Base-by-base conservation (phyloP, 2,113 vertebrate species). In the Phaethornis superciliosus region DNA sequence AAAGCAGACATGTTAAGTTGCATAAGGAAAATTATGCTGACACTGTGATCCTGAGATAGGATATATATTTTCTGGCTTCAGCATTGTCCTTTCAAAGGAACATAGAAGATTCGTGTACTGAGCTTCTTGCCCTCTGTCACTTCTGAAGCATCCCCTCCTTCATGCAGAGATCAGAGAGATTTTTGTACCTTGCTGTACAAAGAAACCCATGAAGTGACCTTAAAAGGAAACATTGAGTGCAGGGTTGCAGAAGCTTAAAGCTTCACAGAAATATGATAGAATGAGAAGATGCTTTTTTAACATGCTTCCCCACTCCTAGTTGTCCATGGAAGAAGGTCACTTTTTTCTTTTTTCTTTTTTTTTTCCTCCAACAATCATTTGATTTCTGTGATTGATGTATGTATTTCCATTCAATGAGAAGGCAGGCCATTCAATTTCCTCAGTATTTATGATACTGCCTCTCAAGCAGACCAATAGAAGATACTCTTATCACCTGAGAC, bases 161-260 rank as follows among this genome's bases (percentile, higher is more conserved):
- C 94, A 55, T 82, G 84, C 67, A 69, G 75, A 89, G 87, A 95
- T 94, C 89, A 95, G 84, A 95, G 78, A 77, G 47, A 76, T 80
- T 95, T 94, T 94, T 94, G 59, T 92, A 95, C 81, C 84, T 95
- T 79, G 78, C 51, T 62, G 74, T 80, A 88, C 12, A 81, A 89
- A 96, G 91, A 94, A 67, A 94, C 84, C 84, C 84, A 80, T 91
- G 81, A 93, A 94, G 89, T 94, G 89, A 95, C 95, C 91, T 95
- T 85, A 87, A 96, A 96, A 82, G 47, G 74, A 88, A 94, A 72
- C 74, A 77, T 1, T 85, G 89, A 89, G 75, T 85, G 44, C 46
- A 65, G 35, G 65, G 78, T 65, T 93, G 86, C 84, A 71, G 84
- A 85, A 68, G 63, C 75, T 95, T 60, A 94, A 51, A 80, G 59